These are phyloP conservation scores for Rhagonycha lutea DNA, from an alignment of 2,888 invertebrate species.

Conservation along the genomic window DNA sequence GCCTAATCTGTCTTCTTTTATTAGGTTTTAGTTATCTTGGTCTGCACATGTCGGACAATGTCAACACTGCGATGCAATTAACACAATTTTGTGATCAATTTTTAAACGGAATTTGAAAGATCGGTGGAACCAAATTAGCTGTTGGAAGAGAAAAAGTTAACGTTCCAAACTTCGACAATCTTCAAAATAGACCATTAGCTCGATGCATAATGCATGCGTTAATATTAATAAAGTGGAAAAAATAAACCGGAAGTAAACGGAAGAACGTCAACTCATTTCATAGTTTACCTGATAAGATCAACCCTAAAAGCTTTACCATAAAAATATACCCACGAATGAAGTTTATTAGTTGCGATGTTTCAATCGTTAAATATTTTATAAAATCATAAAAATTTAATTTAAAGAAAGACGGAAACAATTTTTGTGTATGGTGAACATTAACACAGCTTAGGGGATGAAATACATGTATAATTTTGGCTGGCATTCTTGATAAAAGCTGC, in stretches of 20 bases:
- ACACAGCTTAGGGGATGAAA: conserved; percentile 27
- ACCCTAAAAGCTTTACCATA: neutral
- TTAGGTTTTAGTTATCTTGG: conserved; percentile 38
- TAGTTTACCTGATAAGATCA: conserved; percentile 14
- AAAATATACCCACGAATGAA: neutral
- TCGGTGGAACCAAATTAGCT: neutral
- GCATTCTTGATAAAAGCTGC: conserved; percentile 33
- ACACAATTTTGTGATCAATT: conserved; percentile 1
- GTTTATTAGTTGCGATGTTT: neutral
- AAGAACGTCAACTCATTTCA: conserved; percentile 19
- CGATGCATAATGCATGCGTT: conserved; percentile 21
- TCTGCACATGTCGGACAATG: conserved; percentile 7
- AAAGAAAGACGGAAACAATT: neutral
- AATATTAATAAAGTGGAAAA: conserved; percentile 15
- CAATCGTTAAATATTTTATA: neutral
- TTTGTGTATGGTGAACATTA: conserved; percentile 17
- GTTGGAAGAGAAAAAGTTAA: neutral
- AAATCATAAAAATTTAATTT: neutral
- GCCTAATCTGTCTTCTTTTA: conserved; percentile 52
- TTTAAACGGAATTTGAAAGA: neutral
- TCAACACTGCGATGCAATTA: conserved; percentile 6
- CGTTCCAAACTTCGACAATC: neutral
- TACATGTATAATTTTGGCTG: conserved; percentile 27
- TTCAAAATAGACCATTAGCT: conserved; percentile 11
- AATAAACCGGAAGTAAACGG: conserved; percentile 19